Base-by-base conservation (phyloP, 2,888 invertebrate genomes). In the Lysandra coridon region DNA sequence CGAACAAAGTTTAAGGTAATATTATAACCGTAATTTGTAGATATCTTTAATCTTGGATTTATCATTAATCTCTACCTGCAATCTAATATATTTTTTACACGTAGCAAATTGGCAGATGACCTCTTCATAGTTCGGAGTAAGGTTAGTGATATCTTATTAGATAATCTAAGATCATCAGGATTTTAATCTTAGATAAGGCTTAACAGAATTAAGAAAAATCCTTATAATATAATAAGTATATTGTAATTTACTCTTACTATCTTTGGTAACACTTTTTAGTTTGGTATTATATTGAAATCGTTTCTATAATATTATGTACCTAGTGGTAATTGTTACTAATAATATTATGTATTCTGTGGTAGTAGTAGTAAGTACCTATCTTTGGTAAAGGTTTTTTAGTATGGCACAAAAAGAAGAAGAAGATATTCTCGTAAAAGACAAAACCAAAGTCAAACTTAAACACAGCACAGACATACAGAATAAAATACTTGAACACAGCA, bases 81-180 rank as follows among this genome's bases (percentile, higher is more conserved):
- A 62, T 62, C 23, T 62, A 23, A 62, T 23, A 62, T 62, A 62
- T 62, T 62, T 62, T 62, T n/a, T 60, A 62, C 23, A 6, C 62
- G 23, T 62, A 62, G 62, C 23, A 62, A 62, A 62, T 62, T 64
- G 10, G 2, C 12, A 23, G 23, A n/a, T 62, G 64, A 64, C 64
- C 64, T 64, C 64, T 64, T 64, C 64, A 23, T 30, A 64, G 64
- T 69, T 33, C 69, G 33, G 4, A 69, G 69, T 69, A 33, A 69
- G 69, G 69, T 33, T 14, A 37, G 17, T 69, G 33, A 69, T 69
- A 33, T 69, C 69, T 12, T 69, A 69, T 30, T 7, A 30, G 30
- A 33, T 64, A 14, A 64, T 30, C 6, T 62, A 62, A 23, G n/a
- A 23, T 30, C 7, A 69, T 17, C 69, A 33, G 5, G 33, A 33